Evolutionary conservation across 2,113 vertebrate genomes (phyloP).

Genomic region (Conger conger): DNA sequence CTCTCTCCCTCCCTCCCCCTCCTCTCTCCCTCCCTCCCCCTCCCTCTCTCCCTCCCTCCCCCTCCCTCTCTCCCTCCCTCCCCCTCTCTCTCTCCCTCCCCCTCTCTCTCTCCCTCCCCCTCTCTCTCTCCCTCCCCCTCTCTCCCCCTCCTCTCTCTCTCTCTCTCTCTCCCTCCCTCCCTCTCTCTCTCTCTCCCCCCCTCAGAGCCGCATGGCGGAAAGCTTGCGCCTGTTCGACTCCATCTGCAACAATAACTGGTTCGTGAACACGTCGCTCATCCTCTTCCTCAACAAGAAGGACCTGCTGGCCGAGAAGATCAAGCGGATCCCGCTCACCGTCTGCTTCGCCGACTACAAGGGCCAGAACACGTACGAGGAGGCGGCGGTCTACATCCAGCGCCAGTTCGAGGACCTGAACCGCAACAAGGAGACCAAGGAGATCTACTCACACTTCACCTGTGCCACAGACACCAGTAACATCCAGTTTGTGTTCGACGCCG

Average conservation of each 20-base stretch:
- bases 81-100: too few relatives aligned
- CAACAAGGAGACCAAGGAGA: conserved; percentile 99
- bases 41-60: too few relatives aligned
- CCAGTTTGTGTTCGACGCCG: conserved; percentile 98
- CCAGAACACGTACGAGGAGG: conserved; percentile 97
- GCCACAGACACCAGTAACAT: conserved; percentile 93
- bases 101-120: too few relatives aligned
- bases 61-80: too few relatives aligned
- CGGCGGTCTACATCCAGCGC: conserved; percentile 95
- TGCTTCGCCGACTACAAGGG: conserved; percentile 98
- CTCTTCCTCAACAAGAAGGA: conserved; percentile 99
- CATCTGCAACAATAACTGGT: conserved; percentile 99
- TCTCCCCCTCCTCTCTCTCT: too few relatives aligned
- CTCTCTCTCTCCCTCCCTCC: too few relatives aligned
- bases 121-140: too few relatives aligned
- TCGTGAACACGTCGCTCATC: conserved; percentile 98
- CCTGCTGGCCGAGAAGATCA: conserved; percentile 98
- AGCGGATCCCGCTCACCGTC: conserved; percentile 91
- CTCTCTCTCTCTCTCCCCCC: background rate
- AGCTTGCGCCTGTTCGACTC: conserved; percentile 98
- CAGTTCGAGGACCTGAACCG: conserved; percentile 99
- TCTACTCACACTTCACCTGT: conserved; percentile 95
- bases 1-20: too few relatives aligned
- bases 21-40: too few relatives aligned
- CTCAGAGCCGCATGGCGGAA: conserved; percentile 97